Percentiles rank a stretch among this genome's conserved stretches.
Conservation (phyloP, 2,797 vertebrate genomes). For the Crax fasciolata region DNA sequence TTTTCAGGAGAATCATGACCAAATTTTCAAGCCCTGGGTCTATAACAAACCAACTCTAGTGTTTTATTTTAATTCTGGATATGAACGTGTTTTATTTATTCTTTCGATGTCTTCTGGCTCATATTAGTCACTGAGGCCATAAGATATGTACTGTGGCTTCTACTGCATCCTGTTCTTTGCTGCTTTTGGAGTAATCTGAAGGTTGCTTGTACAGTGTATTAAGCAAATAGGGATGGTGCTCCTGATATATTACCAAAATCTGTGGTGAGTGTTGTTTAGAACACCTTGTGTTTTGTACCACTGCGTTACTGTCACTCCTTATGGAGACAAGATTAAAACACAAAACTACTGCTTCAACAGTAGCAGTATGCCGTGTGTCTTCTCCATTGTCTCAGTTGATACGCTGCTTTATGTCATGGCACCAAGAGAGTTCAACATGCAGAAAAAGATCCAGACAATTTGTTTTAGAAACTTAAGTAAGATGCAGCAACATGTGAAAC, state of each 20-base stretch:
- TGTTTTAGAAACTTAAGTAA: neutral
- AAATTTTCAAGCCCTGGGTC: neutral
- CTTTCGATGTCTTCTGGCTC: neutral
- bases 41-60: neutral
- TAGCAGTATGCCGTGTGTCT: neutral
- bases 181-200: neutral
- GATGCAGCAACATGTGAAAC: neutral
- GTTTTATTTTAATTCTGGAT: neutral
- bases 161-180: neutral
- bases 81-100: slow-evolving; percentile 27
- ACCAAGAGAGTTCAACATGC: neutral
- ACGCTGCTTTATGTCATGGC: fast-evolving
- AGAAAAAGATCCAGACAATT: neutral
- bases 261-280: neutral
- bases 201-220: neutral
- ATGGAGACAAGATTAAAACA: neutral
- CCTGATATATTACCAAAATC: neutral
- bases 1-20: neutral
- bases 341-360: neutral
- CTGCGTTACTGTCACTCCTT: neutral
- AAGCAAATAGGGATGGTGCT: neutral
- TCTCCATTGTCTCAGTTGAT: neutral
- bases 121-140: neutral
- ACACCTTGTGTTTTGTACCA: neutral
- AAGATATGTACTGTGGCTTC: neutral